These are phyloP conservation scores for Papilio xuthus DNA, from an alignment of 1,140 invertebrate species.

Conservation along the genomic window DNA sequence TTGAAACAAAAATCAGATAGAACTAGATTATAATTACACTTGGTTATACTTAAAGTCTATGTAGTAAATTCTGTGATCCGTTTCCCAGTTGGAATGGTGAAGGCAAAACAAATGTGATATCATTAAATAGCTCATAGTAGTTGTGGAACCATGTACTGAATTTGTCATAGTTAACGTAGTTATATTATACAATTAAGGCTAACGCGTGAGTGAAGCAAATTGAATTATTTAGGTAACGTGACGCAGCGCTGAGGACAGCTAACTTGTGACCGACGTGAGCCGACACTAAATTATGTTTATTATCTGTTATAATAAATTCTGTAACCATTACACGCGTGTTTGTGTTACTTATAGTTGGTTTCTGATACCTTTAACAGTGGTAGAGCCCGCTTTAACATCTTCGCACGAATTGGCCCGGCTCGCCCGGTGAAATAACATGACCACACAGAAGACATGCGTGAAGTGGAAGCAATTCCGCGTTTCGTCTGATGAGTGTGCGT, in stretches of 20 bases:
- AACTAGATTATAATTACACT: too few species aligned
- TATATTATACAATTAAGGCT: not conserved
- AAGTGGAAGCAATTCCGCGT: too few species aligned
- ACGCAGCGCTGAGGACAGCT: not conserved
- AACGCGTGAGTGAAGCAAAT: not conserved
- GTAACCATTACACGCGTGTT: not conserved
- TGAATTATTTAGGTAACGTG: slow-evolving; percentile 7
- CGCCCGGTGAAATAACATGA: too few species aligned
- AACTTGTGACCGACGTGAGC: not conserved
- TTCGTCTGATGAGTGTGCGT: too few species aligned
- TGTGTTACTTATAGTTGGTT: not conserved
- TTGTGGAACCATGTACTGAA: not conserved
- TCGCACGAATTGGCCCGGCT: too few species aligned
- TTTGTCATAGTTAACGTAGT: not conserved
- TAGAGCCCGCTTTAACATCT: too few species aligned
- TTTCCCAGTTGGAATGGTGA: not conserved
- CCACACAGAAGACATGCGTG: too few species aligned
- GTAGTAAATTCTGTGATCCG: too few species aligned
- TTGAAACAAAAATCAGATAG: too few species aligned
- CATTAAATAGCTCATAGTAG: not conserved
- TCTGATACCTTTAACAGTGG: too few species aligned
- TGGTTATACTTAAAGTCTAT: too few species aligned
- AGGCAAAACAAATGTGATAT: not conserved
- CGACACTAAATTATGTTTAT: not conserved
- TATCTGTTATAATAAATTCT: not conserved